These are phyloP conservation scores for Phalloptychus januarius DNA, from an alignment of 2,797 vertebrate species.

Conservation along the genomic window DNA sequence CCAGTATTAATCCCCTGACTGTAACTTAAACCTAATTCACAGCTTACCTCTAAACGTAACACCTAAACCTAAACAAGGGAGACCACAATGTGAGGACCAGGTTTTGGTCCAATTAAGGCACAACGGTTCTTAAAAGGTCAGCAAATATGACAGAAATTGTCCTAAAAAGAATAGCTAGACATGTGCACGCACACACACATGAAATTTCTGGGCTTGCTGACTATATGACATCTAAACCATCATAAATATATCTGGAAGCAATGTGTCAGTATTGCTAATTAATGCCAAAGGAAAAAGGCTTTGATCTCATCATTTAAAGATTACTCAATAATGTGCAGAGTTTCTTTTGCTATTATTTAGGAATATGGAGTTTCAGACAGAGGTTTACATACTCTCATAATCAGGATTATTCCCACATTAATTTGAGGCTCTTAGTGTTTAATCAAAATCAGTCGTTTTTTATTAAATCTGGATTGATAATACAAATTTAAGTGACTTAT, in stretches of 20 bases:
- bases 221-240: constrained; percentile 62
- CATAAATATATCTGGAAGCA: constrained; percentile 12
- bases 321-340: constrained; percentile 25
- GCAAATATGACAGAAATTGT: too few relatives aligned
- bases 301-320: constrained; percentile 43
- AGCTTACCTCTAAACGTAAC: too few relatives aligned
- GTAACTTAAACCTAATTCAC: too few relatives aligned
- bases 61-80: too few relatives aligned
- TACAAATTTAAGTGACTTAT: not conserved
- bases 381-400: not conserved
- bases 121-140: too few relatives aligned
- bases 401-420: not conserved
- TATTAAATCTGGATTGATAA: not conserved
- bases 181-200: not conserved
- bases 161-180: too few relatives aligned
- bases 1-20: too few relatives aligned
- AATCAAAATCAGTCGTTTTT: not conserved
- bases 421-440: not conserved
- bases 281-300: constrained; percentile 29
- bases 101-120: too few relatives aligned
- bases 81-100: too few relatives aligned
- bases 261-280: constrained; percentile 42
- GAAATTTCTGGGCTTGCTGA: constrained; percentile 9
- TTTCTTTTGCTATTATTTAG: not conserved
- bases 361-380: not conserved